These are phyloP conservation scores for Cynoglossus semilaevis DNA, from an alignment of 2,113 vertebrate species.

Conservation along the genomic window DNA sequence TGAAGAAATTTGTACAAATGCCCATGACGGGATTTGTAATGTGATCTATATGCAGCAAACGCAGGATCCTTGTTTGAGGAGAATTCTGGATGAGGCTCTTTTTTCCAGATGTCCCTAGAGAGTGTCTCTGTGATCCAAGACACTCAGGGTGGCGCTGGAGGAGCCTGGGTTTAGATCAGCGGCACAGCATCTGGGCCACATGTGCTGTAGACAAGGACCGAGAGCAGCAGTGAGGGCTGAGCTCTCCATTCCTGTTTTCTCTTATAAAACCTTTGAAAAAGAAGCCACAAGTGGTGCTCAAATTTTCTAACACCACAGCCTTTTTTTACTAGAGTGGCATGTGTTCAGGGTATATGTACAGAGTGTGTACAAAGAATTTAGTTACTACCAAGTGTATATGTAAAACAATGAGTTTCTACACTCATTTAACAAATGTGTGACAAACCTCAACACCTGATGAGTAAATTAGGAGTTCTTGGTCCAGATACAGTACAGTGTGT, in stretches of 20 bases:
- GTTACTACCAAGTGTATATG: slow-evolving; percentile 39
- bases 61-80: slow-evolving; percentile 49
- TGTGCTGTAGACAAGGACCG: slow-evolving; percentile 64
- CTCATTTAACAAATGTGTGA: no score
- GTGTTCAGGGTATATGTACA: slow-evolving; percentile 20
- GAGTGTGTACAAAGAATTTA: neutral
- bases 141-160: slow-evolving; percentile 65
- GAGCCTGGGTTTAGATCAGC: slow-evolving; percentile 63
- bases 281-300: slow-evolving; percentile 21
- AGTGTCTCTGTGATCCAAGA: slow-evolving; percentile 67
- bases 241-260: slow-evolving; percentile 3
- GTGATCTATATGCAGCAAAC: slow-evolving; percentile 57
- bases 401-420: slow-evolving; percentile 7
- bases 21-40: slow-evolving; percentile 43
- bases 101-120: slow-evolving; percentile 67
- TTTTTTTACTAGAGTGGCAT: slow-evolving; percentile 10
- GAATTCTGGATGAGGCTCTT: slow-evolving; percentile 67
- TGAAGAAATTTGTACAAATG: slow-evolving; percentile 42
- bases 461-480: no score
- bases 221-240: slow-evolving; percentile 34
- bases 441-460: no score
- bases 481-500: no score
- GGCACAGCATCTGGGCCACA: slow-evolving; percentile 72
- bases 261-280: slow-evolving; percentile 24
- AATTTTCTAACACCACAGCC: neutral